Evolutionary conservation across 2,888 invertebrate genomes (phyloP), one percentile per base, ranked within the genome.

Genomic region (Mylabris sibirica): DNA sequence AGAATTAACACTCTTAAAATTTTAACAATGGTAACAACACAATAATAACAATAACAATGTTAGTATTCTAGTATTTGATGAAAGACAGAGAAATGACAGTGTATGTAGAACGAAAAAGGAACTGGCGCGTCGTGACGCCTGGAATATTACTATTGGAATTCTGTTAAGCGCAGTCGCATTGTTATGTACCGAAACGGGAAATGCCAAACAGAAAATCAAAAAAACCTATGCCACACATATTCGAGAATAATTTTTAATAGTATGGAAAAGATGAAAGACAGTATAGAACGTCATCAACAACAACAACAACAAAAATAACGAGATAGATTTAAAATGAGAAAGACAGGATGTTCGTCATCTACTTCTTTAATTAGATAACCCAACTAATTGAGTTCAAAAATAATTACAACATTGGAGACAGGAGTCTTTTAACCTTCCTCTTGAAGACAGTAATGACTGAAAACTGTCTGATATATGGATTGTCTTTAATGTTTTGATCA

Each of bases 81-180:
- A 22, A 49, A 49, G 20, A 49, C 49, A 49, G 49, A 49, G 49
- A 49, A 49, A 49, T 20, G 20, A 20, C 20, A 20, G 20, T 22
- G 53, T 64, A 69, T 66, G 63, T 65, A 53, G 57, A 66, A 65
- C 66, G 44, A 68, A 68, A 65, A 68, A 67, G 68, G 66, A 70
- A 70, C 70, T 70, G 68, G 65, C 64, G 70, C 70, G 70, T 70
- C 70, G 70, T 53, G 70, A 68, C 70, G 70, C 70, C 66, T 64
- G 63, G 64, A 64, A 62, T 66, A 66, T 70, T 63, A 65, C 60
- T 70, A 70, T 70, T 62, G 70, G 68, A 70, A 70, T 70, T 70
- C 41, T 62, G 38, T 68, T 60, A 44, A 61, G 70, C 70, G 70
- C 70, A 70, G 68, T 34, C 70, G 70, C 70, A 49, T 22, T 49